Conservation (phyloP, 2,113 vertebrate species). For the Chauna torquata region DNA sequence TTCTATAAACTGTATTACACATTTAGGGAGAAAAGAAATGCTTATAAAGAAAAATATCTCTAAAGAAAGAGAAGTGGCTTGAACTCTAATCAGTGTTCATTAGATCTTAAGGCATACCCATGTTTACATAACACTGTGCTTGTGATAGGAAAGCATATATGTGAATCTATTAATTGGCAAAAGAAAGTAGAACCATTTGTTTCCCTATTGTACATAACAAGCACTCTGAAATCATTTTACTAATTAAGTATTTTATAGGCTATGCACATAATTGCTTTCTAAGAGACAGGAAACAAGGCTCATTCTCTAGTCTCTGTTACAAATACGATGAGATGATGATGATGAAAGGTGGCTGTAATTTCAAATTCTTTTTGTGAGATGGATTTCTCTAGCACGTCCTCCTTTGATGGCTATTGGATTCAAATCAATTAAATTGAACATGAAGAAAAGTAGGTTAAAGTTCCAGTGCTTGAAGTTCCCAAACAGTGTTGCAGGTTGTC, state of each 20-base stretch:
- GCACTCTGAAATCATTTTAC: neutral
- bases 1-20: neutral
- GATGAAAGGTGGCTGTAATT: neutral
- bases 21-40: neutral
- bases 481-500: neutral
- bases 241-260: neutral
- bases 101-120: neutral
- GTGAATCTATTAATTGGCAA: neutral
- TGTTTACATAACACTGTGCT: neutral
- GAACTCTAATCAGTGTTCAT: neutral
- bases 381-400: neutral
- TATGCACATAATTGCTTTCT: neutral
- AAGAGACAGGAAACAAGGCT: neutral
- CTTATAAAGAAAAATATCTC: neutral
- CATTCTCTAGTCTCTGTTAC: neutral
- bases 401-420: neutral
- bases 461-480: neutral
- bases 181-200: neutral
- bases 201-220: neutral
- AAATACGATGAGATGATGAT: neutral
- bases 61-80: neutral
- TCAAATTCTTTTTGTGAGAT: neutral
- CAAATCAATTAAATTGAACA: neutral
- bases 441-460: neutral
- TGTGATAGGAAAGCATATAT: neutral